Evolutionary conservation across 2,113 vertebrate genomes (phyloP).

Genomic region (Aplodontia rufa): DNA sequence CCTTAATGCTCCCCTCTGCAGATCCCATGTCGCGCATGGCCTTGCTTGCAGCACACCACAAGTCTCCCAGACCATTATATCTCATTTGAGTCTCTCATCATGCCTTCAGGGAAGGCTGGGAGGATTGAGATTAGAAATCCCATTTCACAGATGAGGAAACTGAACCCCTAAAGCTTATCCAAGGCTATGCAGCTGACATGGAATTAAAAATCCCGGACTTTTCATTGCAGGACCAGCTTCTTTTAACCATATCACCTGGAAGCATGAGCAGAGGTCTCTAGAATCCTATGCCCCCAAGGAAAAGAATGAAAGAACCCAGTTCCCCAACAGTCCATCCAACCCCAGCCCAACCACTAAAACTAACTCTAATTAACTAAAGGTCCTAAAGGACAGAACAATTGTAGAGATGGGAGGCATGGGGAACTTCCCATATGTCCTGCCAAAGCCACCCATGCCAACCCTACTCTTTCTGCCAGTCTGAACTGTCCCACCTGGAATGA

Average conservation of each 20-base stretch:
- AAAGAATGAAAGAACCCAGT: not conserved
- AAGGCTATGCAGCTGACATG: not conserved
- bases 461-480: not conserved
- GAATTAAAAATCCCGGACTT: not conserved
- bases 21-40: not conserved
- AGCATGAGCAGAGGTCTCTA: not conserved
- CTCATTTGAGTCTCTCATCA: not conserved
- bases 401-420: too few species aligned
- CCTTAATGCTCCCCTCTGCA: not conserved
- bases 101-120: not conserved
- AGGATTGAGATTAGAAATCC: not conserved
- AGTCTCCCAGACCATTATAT: not conserved
- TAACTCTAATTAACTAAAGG: not conserved
- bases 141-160: slow-evolving; percentile 23
- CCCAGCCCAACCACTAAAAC: not conserved
- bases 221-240: not conserved
- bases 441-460: not conserved
- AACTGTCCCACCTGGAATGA: not conserved
- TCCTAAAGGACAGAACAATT: not conserved
- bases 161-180: not conserved
- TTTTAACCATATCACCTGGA: not conserved
- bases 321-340: not conserved
- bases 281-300: not conserved
- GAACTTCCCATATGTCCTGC: not conserved
- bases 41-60: not conserved